Evolutionary conservation across 2,113 vertebrate species (phyloP).

Genomic region (Sorex araneus): DNA sequence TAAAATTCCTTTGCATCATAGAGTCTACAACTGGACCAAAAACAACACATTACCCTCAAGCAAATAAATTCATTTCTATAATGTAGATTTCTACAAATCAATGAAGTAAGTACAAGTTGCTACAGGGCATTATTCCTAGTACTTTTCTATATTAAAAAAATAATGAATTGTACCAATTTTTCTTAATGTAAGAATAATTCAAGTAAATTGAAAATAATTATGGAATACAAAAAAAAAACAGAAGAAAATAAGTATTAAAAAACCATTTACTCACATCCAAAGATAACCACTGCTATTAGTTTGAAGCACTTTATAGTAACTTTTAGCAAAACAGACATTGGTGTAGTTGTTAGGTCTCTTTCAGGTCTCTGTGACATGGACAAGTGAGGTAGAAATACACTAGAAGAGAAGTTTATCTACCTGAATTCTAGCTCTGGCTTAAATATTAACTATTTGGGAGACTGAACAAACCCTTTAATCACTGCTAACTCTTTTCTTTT

Average conservation of each 20-base stretch:
- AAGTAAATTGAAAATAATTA: slow-evolving; percentile 65
- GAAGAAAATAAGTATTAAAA: slow-evolving; percentile 46
- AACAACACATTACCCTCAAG: neutral
- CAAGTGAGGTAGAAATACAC: neutral
- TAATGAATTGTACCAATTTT: slow-evolving; percentile 38
- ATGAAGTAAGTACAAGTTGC: slow-evolving; percentile 54
- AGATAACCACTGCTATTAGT: neutral
- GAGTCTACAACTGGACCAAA: slow-evolving; percentile 13
- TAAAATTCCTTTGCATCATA: slow-evolving; percentile 34
- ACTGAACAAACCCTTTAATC: neutral
- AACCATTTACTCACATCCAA: neutral
- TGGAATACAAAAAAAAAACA: neutral
- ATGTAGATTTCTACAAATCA: slow-evolving; percentile 62
- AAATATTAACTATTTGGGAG: neutral
- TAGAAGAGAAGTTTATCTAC: neutral
- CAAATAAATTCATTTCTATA: slow-evolving; percentile 48
- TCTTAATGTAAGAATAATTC: slow-evolving; percentile 52
- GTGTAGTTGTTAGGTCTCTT: neutral
- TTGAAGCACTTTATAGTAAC: neutral
- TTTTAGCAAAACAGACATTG: slow-evolving; percentile 31
- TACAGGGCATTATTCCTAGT: slow-evolving; percentile 34
- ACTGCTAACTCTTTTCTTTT: neutral
- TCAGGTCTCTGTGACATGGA: neutral
- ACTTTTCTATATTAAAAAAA: slow-evolving; percentile 46
- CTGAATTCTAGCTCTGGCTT: neutral